A percentile compares a stretch with the other conserved stretches of the same genome.
phyloP scores from a whole-genome alignment of 2,888 invertebrate genomes.

The Holacanthella duospinosa region DNA sequence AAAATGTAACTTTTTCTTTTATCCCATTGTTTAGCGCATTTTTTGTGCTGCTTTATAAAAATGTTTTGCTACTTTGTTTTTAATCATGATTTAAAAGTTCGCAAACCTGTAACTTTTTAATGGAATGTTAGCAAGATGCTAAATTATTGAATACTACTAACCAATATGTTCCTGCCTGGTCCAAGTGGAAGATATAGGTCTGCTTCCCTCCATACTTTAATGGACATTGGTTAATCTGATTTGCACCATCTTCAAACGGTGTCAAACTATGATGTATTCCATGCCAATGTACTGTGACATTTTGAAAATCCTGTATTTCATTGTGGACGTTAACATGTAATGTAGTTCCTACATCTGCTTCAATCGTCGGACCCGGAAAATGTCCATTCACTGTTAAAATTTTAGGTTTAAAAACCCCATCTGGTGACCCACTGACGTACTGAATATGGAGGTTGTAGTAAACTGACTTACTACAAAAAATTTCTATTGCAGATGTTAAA shows the following conservation, averaged over 20 bases:
- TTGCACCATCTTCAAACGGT: conserved; percentile 28
- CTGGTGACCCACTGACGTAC: not conserved
- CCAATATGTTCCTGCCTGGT: conserved; percentile 31
- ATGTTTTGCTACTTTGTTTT: too few relatives aligned
- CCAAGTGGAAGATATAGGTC: conserved; percentile 18
- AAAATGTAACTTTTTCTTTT: too few relatives aligned
- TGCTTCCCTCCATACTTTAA: conserved; percentile 12
- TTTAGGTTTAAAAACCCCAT: not conserved
- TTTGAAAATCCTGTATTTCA: conserved; percentile 24
- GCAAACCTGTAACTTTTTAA: too few relatives aligned
- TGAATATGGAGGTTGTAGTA: not conserved
- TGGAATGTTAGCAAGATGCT: too few relatives aligned
- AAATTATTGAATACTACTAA: too few relatives aligned
- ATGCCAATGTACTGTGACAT: conserved; percentile 28
- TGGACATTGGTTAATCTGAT: conserved; percentile 25
- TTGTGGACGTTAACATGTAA: conserved; percentile 18
- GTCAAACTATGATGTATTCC: conserved; percentile 18
- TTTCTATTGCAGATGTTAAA: too few relatives aligned
- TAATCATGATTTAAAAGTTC: too few relatives aligned
- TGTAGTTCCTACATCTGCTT: conserved; percentile 7
- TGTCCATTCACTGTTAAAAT: conserved; percentile 1
- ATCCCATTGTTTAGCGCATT: too few relatives aligned
- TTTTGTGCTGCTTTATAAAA: too few relatives aligned
- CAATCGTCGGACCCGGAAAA: conserved; percentile 17
- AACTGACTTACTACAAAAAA: not conserved